Conservation (phyloP, 2,113 vertebrate genomes). For the Pomatorhinus ruficollis region DNA sequence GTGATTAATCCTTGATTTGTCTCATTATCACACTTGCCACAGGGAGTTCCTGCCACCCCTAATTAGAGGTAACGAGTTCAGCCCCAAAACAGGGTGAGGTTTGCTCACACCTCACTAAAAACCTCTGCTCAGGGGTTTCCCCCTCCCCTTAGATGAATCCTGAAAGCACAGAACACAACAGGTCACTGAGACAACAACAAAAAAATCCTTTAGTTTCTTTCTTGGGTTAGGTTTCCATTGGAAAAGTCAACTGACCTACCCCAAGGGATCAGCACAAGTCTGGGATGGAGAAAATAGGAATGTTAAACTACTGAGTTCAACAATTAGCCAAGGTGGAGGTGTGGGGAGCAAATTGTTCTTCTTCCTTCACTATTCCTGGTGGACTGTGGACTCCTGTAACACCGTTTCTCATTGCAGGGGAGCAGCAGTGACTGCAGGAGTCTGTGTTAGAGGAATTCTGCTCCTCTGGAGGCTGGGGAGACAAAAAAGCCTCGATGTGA, state of each 20-base stretch:
- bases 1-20: slow-evolving; percentile 3
- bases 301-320: background rate
- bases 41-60: background rate
- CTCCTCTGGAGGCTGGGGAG: background rate
- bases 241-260: background rate
- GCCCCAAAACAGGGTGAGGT: background rate
- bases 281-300: background rate
- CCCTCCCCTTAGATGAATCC: background rate
- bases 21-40: background rate
- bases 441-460: background rate
- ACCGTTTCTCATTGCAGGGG: background rate
- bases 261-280: background rate
- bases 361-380: background rate
- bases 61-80: background rate
- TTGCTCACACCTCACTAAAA: background rate
- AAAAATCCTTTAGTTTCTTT: background rate
- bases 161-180: background rate
- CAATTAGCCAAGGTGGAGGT: background rate
- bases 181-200: background rate
- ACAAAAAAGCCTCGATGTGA: background rate
- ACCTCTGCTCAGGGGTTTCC: background rate
- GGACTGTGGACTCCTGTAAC: background rate
- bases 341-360: background rate
- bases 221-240: background rate
- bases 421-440: background rate